A percentile compares a stretch with the other conserved stretches of the same genome.
Conservation (phyloP, 2,797 vertebrate species). For the Crocodylus rhombifer region DNA sequence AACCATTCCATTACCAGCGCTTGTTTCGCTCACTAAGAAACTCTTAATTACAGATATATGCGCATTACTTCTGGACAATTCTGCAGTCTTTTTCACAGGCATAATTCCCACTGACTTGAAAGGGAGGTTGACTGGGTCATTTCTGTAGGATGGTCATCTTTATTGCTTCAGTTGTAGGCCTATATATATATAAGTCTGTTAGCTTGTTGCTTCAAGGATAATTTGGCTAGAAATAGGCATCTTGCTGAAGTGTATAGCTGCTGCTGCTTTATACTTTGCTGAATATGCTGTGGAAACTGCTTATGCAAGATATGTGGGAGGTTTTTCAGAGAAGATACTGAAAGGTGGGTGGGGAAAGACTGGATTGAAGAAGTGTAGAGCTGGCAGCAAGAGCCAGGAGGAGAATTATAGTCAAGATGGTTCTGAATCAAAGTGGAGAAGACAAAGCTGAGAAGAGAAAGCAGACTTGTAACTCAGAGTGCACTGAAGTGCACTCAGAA, state of each 20-base stretch:
- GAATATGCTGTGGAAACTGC: background rate
- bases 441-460: background rate
- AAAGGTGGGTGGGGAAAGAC: background rate
- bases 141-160: background rate
- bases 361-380: background rate
- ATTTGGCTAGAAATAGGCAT: background rate
- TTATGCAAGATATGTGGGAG: background rate
- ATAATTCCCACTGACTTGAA: background rate
- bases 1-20: background rate
- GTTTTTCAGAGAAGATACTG: constrained; percentile 9
- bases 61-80: background rate
- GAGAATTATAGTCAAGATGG: background rate
- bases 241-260: background rate
- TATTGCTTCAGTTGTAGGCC: background rate
- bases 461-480: background rate
- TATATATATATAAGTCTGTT: background rate
- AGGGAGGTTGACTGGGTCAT: background rate
- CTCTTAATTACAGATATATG: background rate
- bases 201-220: background rate
- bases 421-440: background rate
- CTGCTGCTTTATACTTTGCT: background rate
- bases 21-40: background rate
- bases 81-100: background rate
- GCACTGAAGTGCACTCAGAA: background rate
- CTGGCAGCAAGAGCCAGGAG: background rate